Base-by-base conservation (phyloP, 2,888 invertebrate species). In the Papilio gigon region DNA sequence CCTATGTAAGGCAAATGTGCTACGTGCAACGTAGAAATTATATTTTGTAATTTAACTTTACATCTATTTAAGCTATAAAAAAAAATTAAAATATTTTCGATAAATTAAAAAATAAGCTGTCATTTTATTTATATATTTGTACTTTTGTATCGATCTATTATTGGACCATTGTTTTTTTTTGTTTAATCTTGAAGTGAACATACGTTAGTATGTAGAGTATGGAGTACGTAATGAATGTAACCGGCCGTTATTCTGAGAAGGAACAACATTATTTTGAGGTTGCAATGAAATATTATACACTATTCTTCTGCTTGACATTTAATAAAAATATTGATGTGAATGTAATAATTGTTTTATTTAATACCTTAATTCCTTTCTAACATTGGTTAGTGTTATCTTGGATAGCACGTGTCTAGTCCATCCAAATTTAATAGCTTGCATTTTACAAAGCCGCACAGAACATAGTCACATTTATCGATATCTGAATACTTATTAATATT, bases 301-400 rank as follows among this genome's bases (percentile, higher is more conserved):
- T 70, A 76, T 74, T 78, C 75, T 78, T 74, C 74, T 76, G 76
- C 73, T 78, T 78, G 72, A 73, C 75, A 75, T 77, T 74, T 72
- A 77, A 76, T 76, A 75, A 76, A 79, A 75, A 78, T 71, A 72
- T 73, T 72, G 74, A 76, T 73, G 75, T 80, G 75, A 72, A 76
- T 77, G 75, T 76, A 71, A 66, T 63, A 62, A 60, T 69, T 65
- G 70, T 79, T 79, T 80, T 68, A 77, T 75, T 79, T 69, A 4
- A 59, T n/a, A 63, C 63, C 63, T 40, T 14, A n/a, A 20, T 2
- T 12, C 30, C 27, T 25, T 25, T 40, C 14, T 6, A 40, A 60
- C 20, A 59, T 8, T 4, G n/a, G 14, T 60, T 14, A 25, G 5
- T 25, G 5, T 2, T 4, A 40, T 14, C 9, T 44, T 9, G 4